Evolutionary conservation across 2,797 vertebrate genomes (phyloP).

Genomic region (Protosalanx chinensis): DNA sequence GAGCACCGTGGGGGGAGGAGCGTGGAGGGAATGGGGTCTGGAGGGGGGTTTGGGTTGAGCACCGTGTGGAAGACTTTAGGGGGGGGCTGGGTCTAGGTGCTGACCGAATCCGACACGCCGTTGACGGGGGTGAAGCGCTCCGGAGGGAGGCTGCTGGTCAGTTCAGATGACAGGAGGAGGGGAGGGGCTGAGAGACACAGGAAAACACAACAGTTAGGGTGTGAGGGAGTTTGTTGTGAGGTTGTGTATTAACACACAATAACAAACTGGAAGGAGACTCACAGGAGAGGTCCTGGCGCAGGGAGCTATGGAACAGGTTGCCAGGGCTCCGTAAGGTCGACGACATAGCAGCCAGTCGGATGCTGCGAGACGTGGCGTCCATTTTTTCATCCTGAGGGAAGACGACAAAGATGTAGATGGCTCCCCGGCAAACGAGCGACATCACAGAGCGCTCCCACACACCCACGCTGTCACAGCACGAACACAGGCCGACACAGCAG

Average conservation of each 20-base stretch:
- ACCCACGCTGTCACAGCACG: background rate
- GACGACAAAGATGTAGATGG: background rate
- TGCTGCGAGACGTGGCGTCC: constrained; percentile 68
- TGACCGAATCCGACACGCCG: constrained; percentile 60
- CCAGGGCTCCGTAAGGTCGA: constrained; percentile 67
- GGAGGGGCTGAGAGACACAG: constrained; percentile 59
- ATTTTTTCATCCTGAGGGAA: constrained; percentile 76
- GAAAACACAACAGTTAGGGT: background rate
- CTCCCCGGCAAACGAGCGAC: background rate
- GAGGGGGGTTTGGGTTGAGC: background rate
- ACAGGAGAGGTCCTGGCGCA: constrained; percentile 73
- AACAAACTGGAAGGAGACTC: constrained; percentile 62
- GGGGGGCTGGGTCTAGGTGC: constrained; percentile 39
- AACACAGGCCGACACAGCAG: background rate
- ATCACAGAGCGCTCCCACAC: background rate
- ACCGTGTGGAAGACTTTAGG: constrained; percentile 1
- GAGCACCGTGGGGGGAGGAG: too few relatives aligned
- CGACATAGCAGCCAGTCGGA: constrained; percentile 66
- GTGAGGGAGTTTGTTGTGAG: too few relatives aligned
- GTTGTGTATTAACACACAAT: too few relatives aligned
- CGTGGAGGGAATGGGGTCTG: constrained; percentile 4
- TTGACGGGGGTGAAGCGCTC: constrained; percentile 42
- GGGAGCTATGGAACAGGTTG: constrained; percentile 71
- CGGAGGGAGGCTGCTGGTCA: constrained; percentile 59
- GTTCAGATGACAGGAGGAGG: constrained; percentile 60